These are phyloP conservation scores for Aphelenchoides fujianensis DNA, from an alignment of 1,140 invertebrate species.

Conservation along the genomic window DNA sequence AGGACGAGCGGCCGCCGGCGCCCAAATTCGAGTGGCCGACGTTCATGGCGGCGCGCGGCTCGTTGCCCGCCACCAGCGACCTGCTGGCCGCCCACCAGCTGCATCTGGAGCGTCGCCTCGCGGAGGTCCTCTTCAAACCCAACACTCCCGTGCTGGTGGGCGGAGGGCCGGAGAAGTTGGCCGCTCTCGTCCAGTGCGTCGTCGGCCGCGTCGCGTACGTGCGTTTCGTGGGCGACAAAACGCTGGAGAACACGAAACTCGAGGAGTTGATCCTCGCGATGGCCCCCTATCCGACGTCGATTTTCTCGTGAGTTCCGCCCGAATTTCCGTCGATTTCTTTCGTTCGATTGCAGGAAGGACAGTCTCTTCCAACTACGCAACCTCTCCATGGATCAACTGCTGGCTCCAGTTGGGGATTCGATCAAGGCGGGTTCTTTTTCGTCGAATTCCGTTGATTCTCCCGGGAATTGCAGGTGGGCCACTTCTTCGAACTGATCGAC, in stretches of 20 bases:
- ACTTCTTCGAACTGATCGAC: conserved; percentile 18
- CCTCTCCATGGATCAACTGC: background rate
- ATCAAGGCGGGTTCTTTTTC: background rate
- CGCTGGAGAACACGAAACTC: conserved; percentile 12
- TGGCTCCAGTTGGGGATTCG: background rate
- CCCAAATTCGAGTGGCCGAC: conserved; percentile 1
- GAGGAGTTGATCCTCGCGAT: conserved; percentile 5
- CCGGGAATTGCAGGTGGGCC: conserved; percentile 1
- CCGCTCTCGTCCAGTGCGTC: background rate
- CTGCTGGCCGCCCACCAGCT: background rate
- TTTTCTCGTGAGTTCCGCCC: conserved; percentile 10
- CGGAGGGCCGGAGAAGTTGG: background rate
- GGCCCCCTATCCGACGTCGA: background rate
- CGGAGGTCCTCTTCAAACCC: conserved; percentile 18
- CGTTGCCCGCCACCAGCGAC: background rate
- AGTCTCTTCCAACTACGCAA: conserved; percentile 3
- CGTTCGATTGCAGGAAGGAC: conserved; percentile 9
- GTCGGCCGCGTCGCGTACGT: conserved; percentile 13
- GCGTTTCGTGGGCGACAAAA: background rate
- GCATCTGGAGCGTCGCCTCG: conserved; percentile 7
- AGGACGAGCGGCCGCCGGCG: no score
- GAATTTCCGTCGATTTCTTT: no score
- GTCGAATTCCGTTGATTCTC: background rate
- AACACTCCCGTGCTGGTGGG: conserved; percentile 7
- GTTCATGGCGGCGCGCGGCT: conserved; percentile 5